Percentiles rank a stretch among this genome's conserved stretches.
Evolutionary conservation across 2,888 invertebrate species (phyloP).

Genomic region (Nyleta sp.): DNA sequence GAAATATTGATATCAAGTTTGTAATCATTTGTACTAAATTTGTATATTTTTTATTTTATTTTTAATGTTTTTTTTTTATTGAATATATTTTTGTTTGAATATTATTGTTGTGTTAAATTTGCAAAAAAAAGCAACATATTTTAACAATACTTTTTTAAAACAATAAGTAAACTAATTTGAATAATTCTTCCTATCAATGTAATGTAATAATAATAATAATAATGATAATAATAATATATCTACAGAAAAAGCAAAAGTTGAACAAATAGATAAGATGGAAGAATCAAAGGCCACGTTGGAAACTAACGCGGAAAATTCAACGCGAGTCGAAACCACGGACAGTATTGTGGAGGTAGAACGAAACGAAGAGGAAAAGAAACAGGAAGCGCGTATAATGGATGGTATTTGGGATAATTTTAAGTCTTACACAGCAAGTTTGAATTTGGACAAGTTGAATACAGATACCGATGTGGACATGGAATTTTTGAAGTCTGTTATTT

Average conservation of each 20-base stretch:
- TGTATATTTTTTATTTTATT: no score
- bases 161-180: no score
- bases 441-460: constrained; percentile 75
- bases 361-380: constrained; percentile 82
- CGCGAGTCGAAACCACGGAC: constrained; percentile 59
- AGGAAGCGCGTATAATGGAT: constrained; percentile 86
- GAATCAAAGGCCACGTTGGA: constrained; percentile 65
- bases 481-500: constrained; percentile 77
- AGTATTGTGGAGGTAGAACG: constrained; percentile 73
- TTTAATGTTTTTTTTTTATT: no score
- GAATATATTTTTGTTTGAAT: no score
- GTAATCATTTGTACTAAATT: no score
- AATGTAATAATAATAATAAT: no score
- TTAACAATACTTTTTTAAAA: no score
- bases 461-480: constrained; percentile 69
- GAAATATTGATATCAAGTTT: no score
- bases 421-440: constrained; percentile 88
- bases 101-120: no score
- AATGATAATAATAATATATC: no score
- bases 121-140: no score
- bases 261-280: constrained; percentile 73
- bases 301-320: constrained; percentile 73
- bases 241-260: constrained; percentile 69
- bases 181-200: no score
- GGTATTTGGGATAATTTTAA: constrained; percentile 91